A percentile compares a stretch with the other conserved stretches of the same genome.
Conservation (phyloP, 2,888 invertebrate genomes). For the Epirrita christyi region DNA sequence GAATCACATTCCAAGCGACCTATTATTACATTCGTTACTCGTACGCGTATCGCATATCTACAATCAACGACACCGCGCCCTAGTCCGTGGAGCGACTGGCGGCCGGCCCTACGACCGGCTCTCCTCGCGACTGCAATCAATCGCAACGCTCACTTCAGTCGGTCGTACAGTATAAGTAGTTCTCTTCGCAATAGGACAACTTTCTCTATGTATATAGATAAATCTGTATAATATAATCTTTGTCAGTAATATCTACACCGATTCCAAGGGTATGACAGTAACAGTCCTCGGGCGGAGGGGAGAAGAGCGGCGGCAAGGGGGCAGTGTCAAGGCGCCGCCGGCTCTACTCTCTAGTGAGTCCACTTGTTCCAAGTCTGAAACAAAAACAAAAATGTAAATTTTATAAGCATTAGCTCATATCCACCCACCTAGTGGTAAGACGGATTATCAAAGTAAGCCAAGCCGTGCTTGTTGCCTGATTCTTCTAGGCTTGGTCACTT, state of each 20-base stretch:
- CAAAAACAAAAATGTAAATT: too few species aligned
- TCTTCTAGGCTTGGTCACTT: too few species aligned
- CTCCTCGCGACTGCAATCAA: too few species aligned
- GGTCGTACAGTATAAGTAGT: conserved; percentile 76
- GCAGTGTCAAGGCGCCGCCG: conserved; percentile 52
- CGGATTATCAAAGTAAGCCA: too few species aligned
- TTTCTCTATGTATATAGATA: conserved; percentile 83
- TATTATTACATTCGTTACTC: conserved; percentile 55
- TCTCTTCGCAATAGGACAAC: conserved; percentile 78
- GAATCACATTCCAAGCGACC: conserved; percentile 80
- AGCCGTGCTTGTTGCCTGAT: too few species aligned
- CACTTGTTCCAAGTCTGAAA: conserved; percentile 81
- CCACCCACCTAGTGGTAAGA: too few species aligned
- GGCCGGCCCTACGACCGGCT: conserved; percentile 54
- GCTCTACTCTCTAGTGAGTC: conserved; percentile 66
- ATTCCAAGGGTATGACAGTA: conserved; percentile 78
- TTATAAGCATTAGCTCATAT: too few species aligned
- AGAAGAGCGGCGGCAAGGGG: too few species aligned
- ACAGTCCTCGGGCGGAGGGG: conserved; percentile 61
- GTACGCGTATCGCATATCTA: conserved; percentile 55
- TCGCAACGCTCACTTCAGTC: conserved; percentile 78
- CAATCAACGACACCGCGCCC: conserved; percentile 46
- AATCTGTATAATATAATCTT: conserved; percentile 83
- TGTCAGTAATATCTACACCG: conserved; percentile 85
- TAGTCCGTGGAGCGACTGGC: conserved; percentile 62